These are phyloP conservation scores for Buphagus erythrorhynchus DNA, from an alignment of 2,797 vertebrate species.

Conservation along the genomic window DNA sequence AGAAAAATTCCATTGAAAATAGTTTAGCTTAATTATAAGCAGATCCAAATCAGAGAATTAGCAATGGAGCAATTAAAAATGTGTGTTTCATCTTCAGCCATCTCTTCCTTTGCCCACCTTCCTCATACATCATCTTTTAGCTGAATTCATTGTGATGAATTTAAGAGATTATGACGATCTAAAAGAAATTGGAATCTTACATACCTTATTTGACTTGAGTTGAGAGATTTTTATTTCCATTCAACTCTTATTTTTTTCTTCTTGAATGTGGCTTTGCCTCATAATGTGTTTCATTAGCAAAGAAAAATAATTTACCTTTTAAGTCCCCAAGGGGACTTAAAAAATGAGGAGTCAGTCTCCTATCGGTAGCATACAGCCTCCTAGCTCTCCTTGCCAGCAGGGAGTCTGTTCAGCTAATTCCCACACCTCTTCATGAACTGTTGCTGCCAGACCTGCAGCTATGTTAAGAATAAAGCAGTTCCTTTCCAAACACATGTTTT, in stretches of 20 bases:
- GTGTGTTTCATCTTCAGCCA: neutral
- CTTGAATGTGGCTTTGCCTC: neutral
- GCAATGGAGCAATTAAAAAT: neutral
- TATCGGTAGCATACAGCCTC: neutral
- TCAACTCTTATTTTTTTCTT: neutral
- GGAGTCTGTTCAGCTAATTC: conserved; percentile 13
- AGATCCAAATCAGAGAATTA: neutral
- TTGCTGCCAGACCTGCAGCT: conserved; percentile 18
- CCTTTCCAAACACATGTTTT: conserved; percentile 41
- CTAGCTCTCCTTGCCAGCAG: neutral
- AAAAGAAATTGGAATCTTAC: neutral
- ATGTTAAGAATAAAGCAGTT: conserved; percentile 35
- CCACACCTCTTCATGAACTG: neutral
- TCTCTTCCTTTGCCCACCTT: neutral
- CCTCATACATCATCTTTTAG: neutral
- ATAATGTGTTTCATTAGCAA: neutral
- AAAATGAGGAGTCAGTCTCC: neutral
- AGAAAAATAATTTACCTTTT: neutral
- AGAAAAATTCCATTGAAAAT: neutral
- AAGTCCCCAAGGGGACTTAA: neutral
- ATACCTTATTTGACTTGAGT: neutral
- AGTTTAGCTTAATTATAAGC: neutral
- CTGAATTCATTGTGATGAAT: neutral
- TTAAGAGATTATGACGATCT: neutral
- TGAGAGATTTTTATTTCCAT: conserved; percentile 8